These are phyloP conservation scores for Cossypha heuglini DNA, from an alignment of 2,797 vertebrate genomes.

Conservation along the genomic window DNA sequence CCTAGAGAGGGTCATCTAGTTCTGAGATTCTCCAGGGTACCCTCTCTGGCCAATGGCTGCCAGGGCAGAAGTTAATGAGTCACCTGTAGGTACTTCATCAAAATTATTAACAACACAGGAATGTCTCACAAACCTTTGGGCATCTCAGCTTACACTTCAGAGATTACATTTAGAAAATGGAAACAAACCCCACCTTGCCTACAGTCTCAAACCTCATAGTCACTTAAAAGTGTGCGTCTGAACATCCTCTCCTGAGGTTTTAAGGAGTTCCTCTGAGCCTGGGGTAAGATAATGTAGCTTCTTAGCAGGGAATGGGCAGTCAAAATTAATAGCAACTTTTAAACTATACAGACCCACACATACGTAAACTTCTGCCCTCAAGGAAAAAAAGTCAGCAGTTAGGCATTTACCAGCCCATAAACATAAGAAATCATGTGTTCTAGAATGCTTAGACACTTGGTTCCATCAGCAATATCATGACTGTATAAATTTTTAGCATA, in stretches of 20 bases:
- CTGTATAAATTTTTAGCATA: not conserved
- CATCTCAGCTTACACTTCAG: not conserved
- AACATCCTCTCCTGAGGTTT: not conserved
- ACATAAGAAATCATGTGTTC: not conserved
- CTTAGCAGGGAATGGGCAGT: not conserved
- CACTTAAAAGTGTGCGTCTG: not conserved
- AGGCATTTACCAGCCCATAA: not conserved
- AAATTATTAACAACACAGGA: not conserved
- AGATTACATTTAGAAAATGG: not conserved
- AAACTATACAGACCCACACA: not conserved
- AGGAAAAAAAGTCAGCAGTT: not conserved
- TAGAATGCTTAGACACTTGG: not conserved
- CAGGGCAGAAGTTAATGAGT: not conserved
- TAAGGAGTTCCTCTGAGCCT: not conserved
- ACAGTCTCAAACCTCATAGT: fast-evolving
- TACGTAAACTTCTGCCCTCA: not conserved
- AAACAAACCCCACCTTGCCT: not conserved
- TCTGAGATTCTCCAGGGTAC: not conserved
- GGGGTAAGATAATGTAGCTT: fast-evolving
- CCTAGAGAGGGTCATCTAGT: fast-evolving
- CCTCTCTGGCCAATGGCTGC: not conserved
- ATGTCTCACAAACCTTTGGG: not conserved
- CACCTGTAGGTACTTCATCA: not conserved
- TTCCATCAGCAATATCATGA: not conserved
- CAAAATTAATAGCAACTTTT: not conserved